These are phyloP conservation scores for Watsonalla cultraria DNA, from an alignment of 2,888 invertebrate genomes.

Conservation along the genomic window DNA sequence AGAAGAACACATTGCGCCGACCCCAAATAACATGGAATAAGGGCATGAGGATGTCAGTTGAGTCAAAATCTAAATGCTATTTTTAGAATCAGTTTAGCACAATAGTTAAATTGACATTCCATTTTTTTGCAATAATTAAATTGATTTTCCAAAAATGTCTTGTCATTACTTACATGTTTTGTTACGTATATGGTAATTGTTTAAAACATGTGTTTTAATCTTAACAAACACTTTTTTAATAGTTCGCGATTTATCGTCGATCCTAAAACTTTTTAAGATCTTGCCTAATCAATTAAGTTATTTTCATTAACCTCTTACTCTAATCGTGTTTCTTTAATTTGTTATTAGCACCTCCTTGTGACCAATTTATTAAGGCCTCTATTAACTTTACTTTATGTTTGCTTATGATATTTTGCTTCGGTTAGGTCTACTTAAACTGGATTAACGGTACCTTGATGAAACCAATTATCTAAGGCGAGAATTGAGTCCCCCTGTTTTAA, in stretches of 20 bases:
- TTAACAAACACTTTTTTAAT: constrained; percentile 1
- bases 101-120: no score
- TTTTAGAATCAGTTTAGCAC: no score
- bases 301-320: constrained; percentile 42
- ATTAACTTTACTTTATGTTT: constrained; percentile 2
- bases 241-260: background rate
- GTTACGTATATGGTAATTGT: no score
- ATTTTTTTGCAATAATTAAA: no score
- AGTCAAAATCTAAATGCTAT: no score
- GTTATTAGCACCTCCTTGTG: constrained; percentile 1
- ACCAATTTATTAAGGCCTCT: constrained; percentile 25
- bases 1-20: no score
- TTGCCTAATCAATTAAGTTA: constrained; percentile 33
- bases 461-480: constrained; percentile 63
- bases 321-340: background rate
- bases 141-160: no score
- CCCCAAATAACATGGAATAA: no score
- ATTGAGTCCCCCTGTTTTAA: constrained; percentile 49
- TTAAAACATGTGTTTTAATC: no score
- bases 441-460: constrained; percentile 47
- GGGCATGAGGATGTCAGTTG: no score
- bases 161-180: no score
- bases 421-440: constrained; percentile 21
- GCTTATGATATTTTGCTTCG: no score
- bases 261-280: background rate